Evolutionary conservation across 1,140 invertebrate species (phyloP).

Genomic region (Tribolium madens): DNA sequence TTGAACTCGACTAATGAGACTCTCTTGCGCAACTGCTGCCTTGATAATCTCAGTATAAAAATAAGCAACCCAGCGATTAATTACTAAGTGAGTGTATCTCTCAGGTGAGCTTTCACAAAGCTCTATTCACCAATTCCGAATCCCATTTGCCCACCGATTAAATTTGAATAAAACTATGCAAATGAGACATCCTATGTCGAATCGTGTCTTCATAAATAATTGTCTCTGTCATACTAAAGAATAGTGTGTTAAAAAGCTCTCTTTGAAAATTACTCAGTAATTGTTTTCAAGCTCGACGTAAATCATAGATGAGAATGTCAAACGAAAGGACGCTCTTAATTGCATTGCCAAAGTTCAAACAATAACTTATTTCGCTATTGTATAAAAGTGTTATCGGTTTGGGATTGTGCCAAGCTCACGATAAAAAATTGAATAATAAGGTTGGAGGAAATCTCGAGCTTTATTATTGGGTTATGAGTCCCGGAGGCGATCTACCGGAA

Average conservation of each 20-base stretch:
- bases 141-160: conserved; percentile 17
- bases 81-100: conserved; percentile 5
- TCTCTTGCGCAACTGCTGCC: not conserved
- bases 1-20: not conserved
- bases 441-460: conserved; percentile 28
- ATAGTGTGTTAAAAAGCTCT: not conserved
- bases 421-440: conserved; percentile 34
- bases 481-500: conserved; percentile 33
- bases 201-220: conserved; percentile 18
- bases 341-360: conserved; percentile 6
- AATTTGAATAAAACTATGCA: conserved; percentile 14
- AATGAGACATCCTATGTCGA: conserved; percentile 4
- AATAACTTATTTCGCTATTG: conserved; percentile 15
- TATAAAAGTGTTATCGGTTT: not conserved
- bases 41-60: not conserved
- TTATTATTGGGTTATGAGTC: conserved; percentile 42
- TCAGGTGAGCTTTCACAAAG: conserved; percentile 33
- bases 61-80: conserved; percentile 8
- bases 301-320: conserved; percentile 30
- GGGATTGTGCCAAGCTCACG: conserved; percentile 10
- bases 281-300: conserved; percentile 26
- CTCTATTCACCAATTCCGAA: conserved; percentile 14
- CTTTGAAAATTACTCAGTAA: conserved; percentile 26
- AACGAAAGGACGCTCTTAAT: conserved; percentile 9
- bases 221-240: not conserved